Evolutionary conservation across 2,113 vertebrate species (phyloP).

Genomic region (Genyomyrus donnyi): DNA sequence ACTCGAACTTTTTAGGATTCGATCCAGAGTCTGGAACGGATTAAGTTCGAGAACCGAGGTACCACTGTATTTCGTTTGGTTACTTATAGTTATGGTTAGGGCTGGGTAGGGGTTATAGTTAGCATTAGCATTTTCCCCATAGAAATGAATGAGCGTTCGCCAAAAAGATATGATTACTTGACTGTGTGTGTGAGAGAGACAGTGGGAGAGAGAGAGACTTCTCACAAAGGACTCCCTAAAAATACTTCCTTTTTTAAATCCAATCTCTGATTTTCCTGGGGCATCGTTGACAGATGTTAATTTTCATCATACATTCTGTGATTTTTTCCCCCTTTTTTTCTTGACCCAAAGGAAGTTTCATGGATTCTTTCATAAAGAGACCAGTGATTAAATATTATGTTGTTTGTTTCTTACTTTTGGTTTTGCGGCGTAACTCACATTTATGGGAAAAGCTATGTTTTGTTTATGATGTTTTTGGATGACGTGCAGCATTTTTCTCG

Average conservation of each 20-base stretch:
- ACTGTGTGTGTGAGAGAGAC: neutral
- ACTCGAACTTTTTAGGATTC: too few relatives aligned
- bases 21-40: too few relatives aligned
- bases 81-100: too few relatives aligned
- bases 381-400: conserved; percentile 19
- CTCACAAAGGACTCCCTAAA: neutral
- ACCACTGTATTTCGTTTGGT: too few relatives aligned
- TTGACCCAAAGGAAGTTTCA: conserved; percentile 6
- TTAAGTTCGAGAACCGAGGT: too few relatives aligned
- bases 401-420: conserved; percentile 10
- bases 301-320: conserved; percentile 26
- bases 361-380: conserved; percentile 15
- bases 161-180: too few relatives aligned
- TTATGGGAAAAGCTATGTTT: conserved; percentile 18
- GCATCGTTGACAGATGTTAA: conserved; percentile 20
- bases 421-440: conserved; percentile 1
- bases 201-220: neutral
- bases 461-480: conserved; percentile 10
- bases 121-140: too few relatives aligned
- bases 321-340: conserved; percentile 10
- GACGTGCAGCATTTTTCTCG: conserved; percentile 14
- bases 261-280: neutral
- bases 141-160: too few relatives aligned
- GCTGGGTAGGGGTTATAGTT: too few relatives aligned
- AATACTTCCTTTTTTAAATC: too few relatives aligned